Evolutionary conservation across 2,113 vertebrate genomes (phyloP).

Genomic region (Sapayoa aenigma): DNA sequence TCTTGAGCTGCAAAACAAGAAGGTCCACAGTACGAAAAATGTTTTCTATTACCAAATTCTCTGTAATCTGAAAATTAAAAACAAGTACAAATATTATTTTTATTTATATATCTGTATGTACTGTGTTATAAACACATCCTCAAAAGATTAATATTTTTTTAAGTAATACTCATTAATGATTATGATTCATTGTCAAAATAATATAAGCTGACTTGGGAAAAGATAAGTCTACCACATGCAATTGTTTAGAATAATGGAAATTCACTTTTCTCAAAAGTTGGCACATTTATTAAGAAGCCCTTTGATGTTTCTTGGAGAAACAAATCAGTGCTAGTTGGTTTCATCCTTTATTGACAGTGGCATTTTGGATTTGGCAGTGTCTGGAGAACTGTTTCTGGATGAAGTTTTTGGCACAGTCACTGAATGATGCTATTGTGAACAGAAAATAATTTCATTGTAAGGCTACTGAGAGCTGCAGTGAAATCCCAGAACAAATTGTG

Average conservation of each 20-base stretch:
- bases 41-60: background rate
- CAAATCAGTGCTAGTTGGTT: background rate
- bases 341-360: background rate
- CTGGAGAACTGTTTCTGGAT: background rate
- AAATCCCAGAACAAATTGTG: background rate
- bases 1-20: background rate
- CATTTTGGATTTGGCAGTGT: slow-evolving; percentile 21
- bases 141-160: background rate
- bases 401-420: slow-evolving; percentile 9
- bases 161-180: background rate
- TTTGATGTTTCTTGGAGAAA: background rate
- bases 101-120: background rate
- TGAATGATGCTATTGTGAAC: background rate
- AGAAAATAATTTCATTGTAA: background rate
- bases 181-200: background rate
- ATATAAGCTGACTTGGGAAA: background rate
- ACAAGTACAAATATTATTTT: background rate
- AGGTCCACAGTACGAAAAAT: background rate
- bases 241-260: background rate
- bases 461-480: background rate
- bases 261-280: background rate
- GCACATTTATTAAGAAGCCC: background rate
- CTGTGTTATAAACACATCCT: background rate
- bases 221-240: background rate
- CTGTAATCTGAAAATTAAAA: background rate